These are phyloP conservation scores for Melangyna quadrimaculata DNA, from an alignment of 2,888 invertebrate genomes.

Conservation along the genomic window DNA sequence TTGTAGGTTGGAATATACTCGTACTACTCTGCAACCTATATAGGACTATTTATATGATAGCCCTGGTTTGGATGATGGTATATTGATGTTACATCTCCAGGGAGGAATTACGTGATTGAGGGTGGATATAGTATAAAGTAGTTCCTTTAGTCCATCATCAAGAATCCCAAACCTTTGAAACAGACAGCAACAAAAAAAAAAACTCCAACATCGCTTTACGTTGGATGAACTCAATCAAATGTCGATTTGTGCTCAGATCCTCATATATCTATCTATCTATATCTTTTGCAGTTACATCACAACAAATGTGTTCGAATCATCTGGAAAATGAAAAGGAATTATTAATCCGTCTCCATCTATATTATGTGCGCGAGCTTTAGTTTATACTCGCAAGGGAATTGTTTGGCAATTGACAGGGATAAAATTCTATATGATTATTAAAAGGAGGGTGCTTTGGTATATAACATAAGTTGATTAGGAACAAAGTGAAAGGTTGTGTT, in stretches of 20 bases:
- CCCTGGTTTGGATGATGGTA: not conserved
- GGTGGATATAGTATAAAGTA: conserved; percentile 30
- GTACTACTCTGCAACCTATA: not conserved
- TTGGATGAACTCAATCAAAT: conserved; percentile 69
- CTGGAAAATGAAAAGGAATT: conserved; percentile 69
- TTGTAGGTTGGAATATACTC: conserved; percentile 16
- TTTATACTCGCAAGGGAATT: conserved; percentile 45
- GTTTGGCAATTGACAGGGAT: conserved; percentile 53
- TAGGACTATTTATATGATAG: conserved; percentile 3
- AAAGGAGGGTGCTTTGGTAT: not conserved
- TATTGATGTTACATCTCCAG: conserved; percentile 53
- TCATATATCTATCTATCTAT: too few relatives aligned
- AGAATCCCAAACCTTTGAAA: not conserved
- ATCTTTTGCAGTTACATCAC: conserved; percentile 45
- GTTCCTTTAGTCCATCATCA: conserved; percentile 48
- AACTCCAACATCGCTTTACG: conserved; percentile 52
- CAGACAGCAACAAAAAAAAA: conserved; percentile 1
- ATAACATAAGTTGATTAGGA: conserved; percentile 29
- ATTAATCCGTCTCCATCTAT: conserved; percentile 58
- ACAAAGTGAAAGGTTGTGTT: conserved; percentile 31
- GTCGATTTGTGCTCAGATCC: conserved; percentile 65
- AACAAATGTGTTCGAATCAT: conserved; percentile 31
- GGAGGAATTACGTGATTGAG: conserved; percentile 67
- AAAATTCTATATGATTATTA: conserved; percentile 18
- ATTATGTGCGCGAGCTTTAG: conserved; percentile 30